Evolutionary conservation across 1,140 invertebrate genomes (phyloP), one percentile per base, ranked within the genome.

Genomic region (Hyles vespertilio): DNA sequence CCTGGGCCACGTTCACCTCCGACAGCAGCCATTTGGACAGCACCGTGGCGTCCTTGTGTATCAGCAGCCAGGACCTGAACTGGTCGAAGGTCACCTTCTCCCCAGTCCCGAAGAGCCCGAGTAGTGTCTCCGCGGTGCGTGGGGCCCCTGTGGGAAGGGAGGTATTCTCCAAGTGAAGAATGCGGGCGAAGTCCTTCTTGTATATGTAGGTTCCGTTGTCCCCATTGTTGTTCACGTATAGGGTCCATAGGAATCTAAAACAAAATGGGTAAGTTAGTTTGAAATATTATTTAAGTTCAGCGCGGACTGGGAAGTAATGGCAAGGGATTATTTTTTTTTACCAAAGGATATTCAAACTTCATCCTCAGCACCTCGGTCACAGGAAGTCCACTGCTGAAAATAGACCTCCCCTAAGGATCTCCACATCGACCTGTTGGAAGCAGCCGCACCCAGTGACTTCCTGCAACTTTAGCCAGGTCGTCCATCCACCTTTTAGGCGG

Each of bases 191-290:
- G 58, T 96, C 95, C 65, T 92, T 92, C 77, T 94, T 94, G 48
- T 92, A 89, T 36, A 97, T 94, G 73, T 93, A 92, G n/a, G 91
- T 92, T 50, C 93, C 94, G 65, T 91, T 91, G 70, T 96, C 95
- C 54, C 93, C 95, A 61, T 94, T 93, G 84, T 96, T 96, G 51
- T 95, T 96, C 51, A 94, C 93, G 85, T 96, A 97, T n/a, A 97
- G 87, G 44, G 94, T 94, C 92, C 95, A 97, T 36, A 97, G 89
- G 85, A 96, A 96, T 92, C 92, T 90, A 84, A 83, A 79, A 81
- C 69, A 62, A 9, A 47, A 56, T 3, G 11, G 22, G 7, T 54
- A 32, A 48, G n/a, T 22, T 1, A 22, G 22, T 22, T 22, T 0
- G 22, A 22, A 22, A 22, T 22, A 5, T 48, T 48, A 48, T 11